phyloP scores from a whole-genome alignment of 2,888 invertebrate genomes.

The Lepidochitona cinerea region DNA sequence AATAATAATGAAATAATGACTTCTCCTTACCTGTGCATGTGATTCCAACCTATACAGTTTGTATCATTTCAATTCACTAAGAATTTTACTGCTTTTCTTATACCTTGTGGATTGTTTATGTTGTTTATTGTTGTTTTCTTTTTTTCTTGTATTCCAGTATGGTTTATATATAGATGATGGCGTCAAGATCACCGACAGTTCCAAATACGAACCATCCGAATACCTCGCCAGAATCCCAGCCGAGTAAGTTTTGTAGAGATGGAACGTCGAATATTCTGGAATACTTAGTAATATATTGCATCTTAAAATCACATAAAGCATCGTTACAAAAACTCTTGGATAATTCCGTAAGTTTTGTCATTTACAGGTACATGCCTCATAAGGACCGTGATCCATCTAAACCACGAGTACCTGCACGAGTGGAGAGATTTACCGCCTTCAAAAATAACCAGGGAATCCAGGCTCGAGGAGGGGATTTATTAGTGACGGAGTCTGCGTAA shows the following conservation, averaged over 20 bases:
- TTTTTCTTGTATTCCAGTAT: background rate
- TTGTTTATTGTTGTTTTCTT: too few relatives aligned
- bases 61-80: too few relatives aligned
- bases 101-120: too few relatives aligned
- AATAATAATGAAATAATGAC: too few relatives aligned
- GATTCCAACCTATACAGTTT: too few relatives aligned
- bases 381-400: slow-evolving; percentile 1
- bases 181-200: background rate
- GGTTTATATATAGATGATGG: background rate
- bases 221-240: background rate
- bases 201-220: background rate
- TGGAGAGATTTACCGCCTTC: slow-evolving; percentile 16
- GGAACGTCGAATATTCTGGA: too few relatives aligned
- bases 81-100: too few relatives aligned
- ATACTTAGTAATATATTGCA: too few relatives aligned
- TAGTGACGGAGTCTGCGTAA: slow-evolving; percentile 12
- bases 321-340: too few relatives aligned
- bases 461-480: slow-evolving; percentile 24
- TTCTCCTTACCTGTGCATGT: too few relatives aligned
- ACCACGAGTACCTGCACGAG: slow-evolving; percentile 17
- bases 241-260: background rate
- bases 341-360: too few relatives aligned
- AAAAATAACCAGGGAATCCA: slow-evolving; percentile 8
- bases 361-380: slow-evolving; percentile 23
- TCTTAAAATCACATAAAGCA: too few relatives aligned